A percentile compares a stretch with the other conserved stretches of the same genome.
These are phyloP conservation scores for Rhopalosiphum nymphaeae DNA, from an alignment of 2,888 invertebrate species.

Conservation along the genomic window DNA sequence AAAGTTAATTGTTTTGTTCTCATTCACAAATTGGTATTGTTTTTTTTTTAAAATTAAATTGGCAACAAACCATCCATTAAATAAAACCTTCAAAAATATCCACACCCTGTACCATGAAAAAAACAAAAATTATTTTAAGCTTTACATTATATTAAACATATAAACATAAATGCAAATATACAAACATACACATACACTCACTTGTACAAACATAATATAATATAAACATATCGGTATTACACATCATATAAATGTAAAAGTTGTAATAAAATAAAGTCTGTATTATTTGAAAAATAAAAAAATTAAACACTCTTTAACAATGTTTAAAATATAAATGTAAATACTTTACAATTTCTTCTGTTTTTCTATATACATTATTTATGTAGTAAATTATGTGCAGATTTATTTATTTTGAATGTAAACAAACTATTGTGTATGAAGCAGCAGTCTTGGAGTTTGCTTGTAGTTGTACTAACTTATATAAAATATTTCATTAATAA, in stretches of 20 bases:
- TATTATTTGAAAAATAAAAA: constrained; percentile 57
- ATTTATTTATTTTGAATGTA: constrained; percentile 43
- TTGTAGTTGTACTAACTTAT: constrained; percentile 62
- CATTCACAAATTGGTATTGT: background rate
- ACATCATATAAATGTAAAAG: constrained; percentile 19
- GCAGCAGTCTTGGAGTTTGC: constrained; percentile 64
- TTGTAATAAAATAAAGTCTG: constrained; percentile 63
- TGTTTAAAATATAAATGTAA: constrained; percentile 55
- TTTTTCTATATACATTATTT: constrained; percentile 57
- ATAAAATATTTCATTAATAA: constrained; percentile 45
- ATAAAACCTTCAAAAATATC: constrained; percentile 46
- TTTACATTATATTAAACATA: constrained; percentile 45
- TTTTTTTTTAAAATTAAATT: constrained; percentile 12
- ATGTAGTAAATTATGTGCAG: constrained; percentile 46
- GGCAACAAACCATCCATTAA: constrained; percentile 22
- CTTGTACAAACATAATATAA: background rate
- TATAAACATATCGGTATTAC: constrained; percentile 43
- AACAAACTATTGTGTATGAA: constrained; percentile 61
- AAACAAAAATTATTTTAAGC: constrained; percentile 24
- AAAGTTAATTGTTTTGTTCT: background rate
- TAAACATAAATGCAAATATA: constrained; percentile 11
- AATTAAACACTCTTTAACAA: constrained; percentile 58
- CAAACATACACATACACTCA: constrained; percentile 14
- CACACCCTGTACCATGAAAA: constrained; percentile 56
- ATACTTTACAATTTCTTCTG: constrained; percentile 38